phyloP scores from a whole-genome alignment of 2,888 invertebrate genomes.

The Loripinus fragilis region DNA sequence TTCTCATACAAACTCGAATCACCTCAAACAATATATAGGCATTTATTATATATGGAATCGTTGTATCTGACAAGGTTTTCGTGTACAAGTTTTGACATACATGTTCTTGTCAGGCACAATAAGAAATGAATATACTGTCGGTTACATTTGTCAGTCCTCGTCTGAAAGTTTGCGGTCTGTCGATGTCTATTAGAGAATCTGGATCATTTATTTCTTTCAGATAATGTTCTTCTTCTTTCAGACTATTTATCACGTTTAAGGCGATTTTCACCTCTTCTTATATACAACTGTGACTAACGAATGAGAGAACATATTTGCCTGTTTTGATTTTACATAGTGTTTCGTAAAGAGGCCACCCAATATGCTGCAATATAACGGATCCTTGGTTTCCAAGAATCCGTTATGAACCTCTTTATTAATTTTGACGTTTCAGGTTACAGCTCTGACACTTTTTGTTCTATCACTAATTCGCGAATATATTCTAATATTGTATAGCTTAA shows the following conservation, averaged over 20 bases:
- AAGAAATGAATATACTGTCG: conserved; percentile 31
- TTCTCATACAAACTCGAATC: neutral
- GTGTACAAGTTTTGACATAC: conserved; percentile 13
- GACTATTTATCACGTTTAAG: neutral
- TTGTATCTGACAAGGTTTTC: conserved; percentile 40
- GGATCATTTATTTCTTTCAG: conserved; percentile 29
- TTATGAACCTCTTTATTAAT: conserved; percentile 13
- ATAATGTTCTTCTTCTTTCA: conserved; percentile 39
- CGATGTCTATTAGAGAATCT: conserved; percentile 39
- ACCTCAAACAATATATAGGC: neutral
- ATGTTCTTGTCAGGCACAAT: conserved; percentile 12
- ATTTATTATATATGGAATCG: conserved; percentile 5
- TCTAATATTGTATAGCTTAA: conserved; percentile 26
- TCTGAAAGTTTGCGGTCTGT: neutral
- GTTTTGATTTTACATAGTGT: conserved; percentile 20
- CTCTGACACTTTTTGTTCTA: conserved; percentile 23
- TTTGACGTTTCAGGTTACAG: neutral
- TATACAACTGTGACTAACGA: conserved; percentile 7
- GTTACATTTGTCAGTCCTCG: conserved; percentile 39
- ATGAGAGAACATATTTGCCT: conserved; percentile 12
- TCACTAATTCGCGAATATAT: conserved; percentile 11
- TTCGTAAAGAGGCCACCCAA: conserved; percentile 28
- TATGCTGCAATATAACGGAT: conserved; percentile 35
- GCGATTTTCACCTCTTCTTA: conserved; percentile 24
- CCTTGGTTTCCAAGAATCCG: conserved; percentile 27